These are phyloP conservation scores for Oxygymnocypris stewartii DNA, from an alignment of 2,113 vertebrate genomes.

Conservation along the genomic window DNA sequence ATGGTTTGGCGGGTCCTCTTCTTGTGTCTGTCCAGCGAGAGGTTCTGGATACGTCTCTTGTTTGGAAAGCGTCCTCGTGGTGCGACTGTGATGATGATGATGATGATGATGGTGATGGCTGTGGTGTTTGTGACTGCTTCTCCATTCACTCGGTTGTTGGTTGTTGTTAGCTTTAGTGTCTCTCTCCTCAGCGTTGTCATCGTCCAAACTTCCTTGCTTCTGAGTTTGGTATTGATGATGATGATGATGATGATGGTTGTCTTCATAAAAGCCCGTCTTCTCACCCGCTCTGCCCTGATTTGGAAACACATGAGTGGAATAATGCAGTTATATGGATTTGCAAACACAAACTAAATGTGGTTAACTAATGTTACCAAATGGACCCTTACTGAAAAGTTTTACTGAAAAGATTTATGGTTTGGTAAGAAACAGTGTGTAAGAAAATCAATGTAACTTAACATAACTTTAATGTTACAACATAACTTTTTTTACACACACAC, in stretches of 20 bases:
- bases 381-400: background rate
- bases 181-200: constrained; percentile 55
- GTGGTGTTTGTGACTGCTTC: constrained; percentile 83
- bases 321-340: background rate
- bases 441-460: background rate
- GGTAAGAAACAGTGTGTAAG: no score
- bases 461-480: no score
- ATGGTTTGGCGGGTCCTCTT: constrained; percentile 82
- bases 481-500: constrained; percentile 21
- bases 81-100: constrained; percentile 71
- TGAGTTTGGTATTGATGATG: constrained; percentile 65
- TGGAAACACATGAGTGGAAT: constrained; percentile 59
- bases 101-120: constrained; percentile 82
- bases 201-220: constrained; percentile 59
- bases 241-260: constrained; percentile 69
- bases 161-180: constrained; percentile 38
- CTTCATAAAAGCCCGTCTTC: constrained; percentile 78
- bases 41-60: constrained; percentile 95
- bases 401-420: background rate
- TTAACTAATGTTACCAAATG: background rate
- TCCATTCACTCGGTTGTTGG: constrained; percentile 48
- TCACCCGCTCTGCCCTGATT: constrained; percentile 81
- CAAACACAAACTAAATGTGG: background rate
- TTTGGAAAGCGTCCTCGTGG: constrained; percentile 79
- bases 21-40: constrained; percentile 62